Conservation (phyloP, 2,888 invertebrate species). For the Trissolcus brochymenae region DNA sequence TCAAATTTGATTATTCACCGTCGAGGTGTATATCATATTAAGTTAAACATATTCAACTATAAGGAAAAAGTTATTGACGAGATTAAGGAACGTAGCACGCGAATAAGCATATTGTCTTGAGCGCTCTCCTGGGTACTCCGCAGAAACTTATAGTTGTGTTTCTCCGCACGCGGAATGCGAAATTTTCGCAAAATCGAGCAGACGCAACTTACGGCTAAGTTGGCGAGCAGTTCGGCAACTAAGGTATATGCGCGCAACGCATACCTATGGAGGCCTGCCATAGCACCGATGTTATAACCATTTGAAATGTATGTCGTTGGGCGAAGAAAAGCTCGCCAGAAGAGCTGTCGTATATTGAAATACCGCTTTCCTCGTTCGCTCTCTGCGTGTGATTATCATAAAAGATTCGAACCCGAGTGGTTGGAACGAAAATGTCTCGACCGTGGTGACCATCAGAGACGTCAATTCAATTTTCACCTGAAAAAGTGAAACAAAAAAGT, state of each 20-base stretch:
- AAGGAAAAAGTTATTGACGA: constrained; percentile 51
- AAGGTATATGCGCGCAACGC: constrained; percentile 49
- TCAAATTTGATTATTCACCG: too few relatives aligned
- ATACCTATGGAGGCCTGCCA: constrained; percentile 41
- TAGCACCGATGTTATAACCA: constrained; percentile 53
- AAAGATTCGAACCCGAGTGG: constrained; percentile 43
- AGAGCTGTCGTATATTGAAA: constrained; percentile 59
- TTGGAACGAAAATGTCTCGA: constrained; percentile 15
- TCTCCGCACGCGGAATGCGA: constrained; percentile 64
- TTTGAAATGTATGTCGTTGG: constrained; percentile 57
- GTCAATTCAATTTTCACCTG: neutral
- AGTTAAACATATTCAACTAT: constrained; percentile 35
- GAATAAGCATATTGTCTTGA: constrained; percentile 50
- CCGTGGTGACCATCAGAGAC: too few relatives aligned
- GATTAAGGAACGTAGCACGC: constrained; percentile 46
- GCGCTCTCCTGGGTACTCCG: constrained; percentile 36
- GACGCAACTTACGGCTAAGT: constrained; percentile 48
- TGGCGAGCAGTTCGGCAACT: constrained; percentile 54
- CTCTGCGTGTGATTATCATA: constrained; percentile 45
- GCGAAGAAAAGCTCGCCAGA: constrained; percentile 44
- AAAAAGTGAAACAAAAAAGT: too few relatives aligned
- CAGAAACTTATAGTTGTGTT: constrained; percentile 57
- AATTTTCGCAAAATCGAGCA: constrained; percentile 63
- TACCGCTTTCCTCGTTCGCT: constrained; percentile 48
- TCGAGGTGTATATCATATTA: constrained; percentile 4